Conservation (phyloP, 2,888 invertebrate species). For the Osmoderma eremita region DNA sequence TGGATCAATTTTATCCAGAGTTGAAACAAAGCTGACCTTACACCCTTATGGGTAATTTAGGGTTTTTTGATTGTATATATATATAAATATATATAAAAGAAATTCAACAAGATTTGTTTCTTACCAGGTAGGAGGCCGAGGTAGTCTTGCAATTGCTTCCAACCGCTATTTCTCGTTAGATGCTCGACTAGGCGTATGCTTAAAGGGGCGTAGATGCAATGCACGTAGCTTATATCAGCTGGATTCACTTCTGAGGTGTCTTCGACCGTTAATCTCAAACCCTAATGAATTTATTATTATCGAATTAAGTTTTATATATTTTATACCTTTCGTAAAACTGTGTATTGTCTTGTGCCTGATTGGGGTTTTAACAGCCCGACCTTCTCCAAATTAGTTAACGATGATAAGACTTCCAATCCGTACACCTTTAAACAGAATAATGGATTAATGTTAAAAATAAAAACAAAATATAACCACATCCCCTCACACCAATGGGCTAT, state of each 20-base stretch:
- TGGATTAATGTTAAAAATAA: not conserved
- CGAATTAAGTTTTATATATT: conserved; percentile 4
- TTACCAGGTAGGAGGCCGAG: conserved; percentile 80
- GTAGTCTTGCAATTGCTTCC: conserved; percentile 85
- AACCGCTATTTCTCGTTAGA: conserved; percentile 77
- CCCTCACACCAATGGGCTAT: too few species aligned
- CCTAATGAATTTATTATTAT: conserved; percentile 61
- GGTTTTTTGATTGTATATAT: too few species aligned
- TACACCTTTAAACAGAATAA: conserved; percentile 74
- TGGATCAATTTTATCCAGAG: too few species aligned
- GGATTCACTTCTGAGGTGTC: conserved; percentile 86
- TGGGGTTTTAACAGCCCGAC: conserved; percentile 83
- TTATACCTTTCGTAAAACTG: conserved; percentile 77
- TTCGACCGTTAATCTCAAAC: conserved; percentile 86
- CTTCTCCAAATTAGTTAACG: conserved; percentile 87
- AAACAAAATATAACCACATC: not conserved
- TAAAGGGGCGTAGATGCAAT: conserved; percentile 93
- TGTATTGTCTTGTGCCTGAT: conserved; percentile 77
- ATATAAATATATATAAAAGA: too few species aligned
- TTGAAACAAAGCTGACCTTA: too few species aligned
- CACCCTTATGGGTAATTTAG: too few species aligned
- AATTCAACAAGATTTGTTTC: not conserved
- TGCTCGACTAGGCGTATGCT: conserved; percentile 88
- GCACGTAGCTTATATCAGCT: conserved; percentile 90
- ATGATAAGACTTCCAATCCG: conserved; percentile 84